These are phyloP conservation scores for Noctua fimbriata DNA, from an alignment of 2,888 invertebrate genomes.

Conservation along the genomic window DNA sequence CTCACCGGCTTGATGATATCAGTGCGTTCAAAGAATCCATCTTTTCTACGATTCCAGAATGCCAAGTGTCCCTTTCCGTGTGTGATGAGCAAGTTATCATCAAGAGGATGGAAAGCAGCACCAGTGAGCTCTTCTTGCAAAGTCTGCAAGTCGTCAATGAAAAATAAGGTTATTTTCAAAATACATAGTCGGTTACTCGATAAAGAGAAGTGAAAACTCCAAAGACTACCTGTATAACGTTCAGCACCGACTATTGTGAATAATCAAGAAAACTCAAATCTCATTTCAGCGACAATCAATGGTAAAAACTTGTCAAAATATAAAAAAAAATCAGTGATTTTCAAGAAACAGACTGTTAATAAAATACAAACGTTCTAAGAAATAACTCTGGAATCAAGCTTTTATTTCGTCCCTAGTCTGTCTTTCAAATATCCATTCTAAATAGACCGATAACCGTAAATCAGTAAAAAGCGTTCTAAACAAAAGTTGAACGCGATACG, in stretches of 20 bases:
- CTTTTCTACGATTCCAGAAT: constrained; percentile 97
- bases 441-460: constrained; percentile 2
- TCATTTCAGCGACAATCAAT: neutral
- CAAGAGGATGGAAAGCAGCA: constrained; percentile 97
- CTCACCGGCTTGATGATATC: constrained; percentile 96
- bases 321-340: neutral
- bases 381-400: neutral
- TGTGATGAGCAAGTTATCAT: constrained; percentile 97
- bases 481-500: constrained; percentile 43
- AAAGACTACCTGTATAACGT: neutral
- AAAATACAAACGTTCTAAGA: neutral
- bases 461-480: neutral
- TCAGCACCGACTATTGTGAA: neutral
- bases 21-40: constrained; percentile 97
- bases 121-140: constrained; percentile 96
- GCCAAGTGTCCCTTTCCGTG: constrained; percentile 97
- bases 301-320: neutral
- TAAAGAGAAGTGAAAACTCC: neutral
- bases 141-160: constrained; percentile 90
- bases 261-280: neutral
- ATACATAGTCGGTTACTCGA: neutral
- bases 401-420: neutral
- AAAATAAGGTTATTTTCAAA: neutral
- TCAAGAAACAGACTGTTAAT: neutral
- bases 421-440: neutral